These are phyloP conservation scores for Drosophila serrata DNA, from an alignment of 1,140 invertebrate species.

Conservation along the genomic window DNA sequence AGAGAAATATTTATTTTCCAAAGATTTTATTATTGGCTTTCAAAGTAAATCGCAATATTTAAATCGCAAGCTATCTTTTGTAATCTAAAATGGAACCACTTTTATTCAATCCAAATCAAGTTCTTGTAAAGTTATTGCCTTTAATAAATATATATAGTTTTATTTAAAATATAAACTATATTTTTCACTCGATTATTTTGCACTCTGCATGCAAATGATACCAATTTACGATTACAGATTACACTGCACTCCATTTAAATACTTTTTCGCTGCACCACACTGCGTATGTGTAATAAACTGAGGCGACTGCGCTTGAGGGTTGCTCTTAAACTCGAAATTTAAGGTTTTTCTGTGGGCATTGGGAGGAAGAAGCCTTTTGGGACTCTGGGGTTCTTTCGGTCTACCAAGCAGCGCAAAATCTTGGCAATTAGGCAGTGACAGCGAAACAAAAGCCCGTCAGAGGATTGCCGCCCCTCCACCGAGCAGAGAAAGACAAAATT, in stretches of 20 bases:
- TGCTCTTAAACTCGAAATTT: slow-evolving; percentile 21
- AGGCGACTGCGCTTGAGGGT: slow-evolving; percentile 45
- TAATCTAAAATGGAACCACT: no score
- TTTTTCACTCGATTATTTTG: no score
- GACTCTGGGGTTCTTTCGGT: slow-evolving; percentile 32
- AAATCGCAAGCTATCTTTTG: no score
- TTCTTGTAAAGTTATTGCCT: no score
- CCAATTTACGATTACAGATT: slow-evolving; percentile 29
- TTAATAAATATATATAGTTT: no score
- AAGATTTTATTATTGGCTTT: no score
- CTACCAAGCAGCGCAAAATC: slow-evolving; percentile 58
- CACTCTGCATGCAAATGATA: slow-evolving; percentile 16
- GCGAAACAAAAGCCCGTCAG: slow-evolving; percentile 64
- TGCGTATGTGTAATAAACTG: slow-evolving; percentile 67
- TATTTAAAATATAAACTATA: neutral
- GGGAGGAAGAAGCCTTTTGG: slow-evolving; percentile 8
- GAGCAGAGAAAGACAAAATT: slow-evolving; percentile 66
- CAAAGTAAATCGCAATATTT: no score
- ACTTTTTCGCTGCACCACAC: slow-evolving; percentile 51
- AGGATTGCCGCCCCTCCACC: slow-evolving; percentile 15
- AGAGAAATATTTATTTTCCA: no score
- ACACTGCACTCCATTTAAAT: slow-evolving; percentile 29
- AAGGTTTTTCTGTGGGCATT: slow-evolving; percentile 7
- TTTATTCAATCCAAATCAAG: no score
- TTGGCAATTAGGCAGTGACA: slow-evolving; percentile 79